Conservation (phyloP, 2,888 invertebrate genomes). For the Thelaira solivaga region DNA sequence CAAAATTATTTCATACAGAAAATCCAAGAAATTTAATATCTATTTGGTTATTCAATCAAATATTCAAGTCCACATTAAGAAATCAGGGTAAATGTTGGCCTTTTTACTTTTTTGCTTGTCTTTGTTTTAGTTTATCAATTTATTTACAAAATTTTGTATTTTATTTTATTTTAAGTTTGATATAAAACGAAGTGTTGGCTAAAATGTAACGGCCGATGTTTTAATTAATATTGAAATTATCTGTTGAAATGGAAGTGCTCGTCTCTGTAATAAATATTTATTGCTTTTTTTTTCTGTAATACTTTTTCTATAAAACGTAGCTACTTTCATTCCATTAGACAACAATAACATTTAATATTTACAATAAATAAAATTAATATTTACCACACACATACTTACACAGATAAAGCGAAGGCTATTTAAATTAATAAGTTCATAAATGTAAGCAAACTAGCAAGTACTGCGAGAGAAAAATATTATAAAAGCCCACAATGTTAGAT, state of each 20-base stretch:
- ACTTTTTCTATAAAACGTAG: slow-evolving; percentile 19
- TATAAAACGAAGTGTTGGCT: neutral
- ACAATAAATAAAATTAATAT: slow-evolving; percentile 32
- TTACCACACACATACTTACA: neutral
- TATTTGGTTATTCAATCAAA: too few species aligned
- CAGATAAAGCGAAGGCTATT: neutral
- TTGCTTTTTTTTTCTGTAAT: slow-evolving; percentile 9
- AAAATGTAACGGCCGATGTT: neutral
- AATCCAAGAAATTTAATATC: too few species aligned
- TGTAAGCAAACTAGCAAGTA: neutral
- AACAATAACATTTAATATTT: slow-evolving; percentile 26
- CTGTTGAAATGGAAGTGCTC: slow-evolving; percentile 2
- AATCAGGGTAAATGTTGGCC: too few species aligned
- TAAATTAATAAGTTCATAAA: slow-evolving; percentile 33
- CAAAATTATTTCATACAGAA: too few species aligned
- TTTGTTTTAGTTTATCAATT: too few species aligned
- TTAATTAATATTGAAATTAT: neutral
- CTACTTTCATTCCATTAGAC: slow-evolving; percentile 25
- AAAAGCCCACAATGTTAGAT: too few species aligned
- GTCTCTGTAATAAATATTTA: slow-evolving; percentile 30
- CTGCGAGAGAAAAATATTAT: neutral
- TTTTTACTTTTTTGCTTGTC: too few species aligned
- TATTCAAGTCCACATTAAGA: too few species aligned
- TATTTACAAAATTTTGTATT: too few species aligned
- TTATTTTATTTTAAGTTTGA: too few species aligned